Evolutionary conservation across 2,113 vertebrate species (phyloP).

Genomic region (Aythya baeri): DNA sequence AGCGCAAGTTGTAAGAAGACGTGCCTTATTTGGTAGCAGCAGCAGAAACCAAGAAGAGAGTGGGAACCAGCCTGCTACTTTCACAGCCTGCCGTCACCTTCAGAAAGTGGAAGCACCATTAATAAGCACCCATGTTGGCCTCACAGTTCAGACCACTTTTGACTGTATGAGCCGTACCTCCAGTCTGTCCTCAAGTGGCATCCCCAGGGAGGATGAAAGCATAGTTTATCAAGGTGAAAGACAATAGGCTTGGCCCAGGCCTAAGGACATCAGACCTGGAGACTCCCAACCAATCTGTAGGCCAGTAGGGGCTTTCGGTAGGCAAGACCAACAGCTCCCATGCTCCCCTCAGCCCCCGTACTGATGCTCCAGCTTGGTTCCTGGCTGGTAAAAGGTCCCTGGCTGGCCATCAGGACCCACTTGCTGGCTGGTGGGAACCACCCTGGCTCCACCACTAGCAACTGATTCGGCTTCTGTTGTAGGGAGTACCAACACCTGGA

Average conservation of each 20-base stretch:
- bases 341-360: accelerated
- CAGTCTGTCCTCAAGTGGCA: neutral
- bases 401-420: accelerated
- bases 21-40: neutral
- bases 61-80: neutral
- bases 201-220: neutral
- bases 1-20: neutral
- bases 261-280: neutral
- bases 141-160: neutral
- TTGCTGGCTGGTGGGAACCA: accelerated
- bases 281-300: neutral
- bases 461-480: neutral
- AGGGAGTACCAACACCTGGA: too few relatives aligned
- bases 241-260: neutral
- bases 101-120: neutral
- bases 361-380: neutral
- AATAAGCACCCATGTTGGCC: neutral
- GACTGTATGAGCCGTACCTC: neutral
- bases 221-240: neutral
- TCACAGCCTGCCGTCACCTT: neutral
- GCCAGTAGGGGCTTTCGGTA: neutral
- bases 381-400: accelerated
- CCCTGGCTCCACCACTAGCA: too few relatives aligned
- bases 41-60: neutral
- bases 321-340: neutral